Conservation (phyloP, 2,797 vertebrate species). For the Gallinago solitaria region DNA sequence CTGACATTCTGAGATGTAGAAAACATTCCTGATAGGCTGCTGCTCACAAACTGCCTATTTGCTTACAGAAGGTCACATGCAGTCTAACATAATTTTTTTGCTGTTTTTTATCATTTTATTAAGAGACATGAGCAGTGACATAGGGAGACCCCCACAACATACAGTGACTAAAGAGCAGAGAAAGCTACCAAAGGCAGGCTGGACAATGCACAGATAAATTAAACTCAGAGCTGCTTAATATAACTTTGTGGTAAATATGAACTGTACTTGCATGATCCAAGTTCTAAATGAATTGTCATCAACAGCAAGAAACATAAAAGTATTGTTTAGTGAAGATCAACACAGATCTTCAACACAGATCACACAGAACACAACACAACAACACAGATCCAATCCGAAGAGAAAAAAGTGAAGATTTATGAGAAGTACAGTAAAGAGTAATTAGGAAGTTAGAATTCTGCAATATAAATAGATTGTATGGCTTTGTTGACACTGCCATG, state of each 20-base stretch:
- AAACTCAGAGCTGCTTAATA: not conserved
- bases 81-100: not conserved
- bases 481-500: not conserved
- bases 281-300: not conserved
- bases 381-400: not conserved
- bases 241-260: not conserved
- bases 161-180: not conserved
- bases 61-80: not conserved
- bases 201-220: not conserved
- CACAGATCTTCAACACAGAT: too few relatives aligned
- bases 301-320: not conserved
- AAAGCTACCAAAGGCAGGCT: not conserved
- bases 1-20: not conserved
- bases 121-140: not conserved
- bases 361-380: too few relatives aligned
- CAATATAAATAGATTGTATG: not conserved
- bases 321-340: not conserved
- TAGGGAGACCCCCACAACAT: not conserved
- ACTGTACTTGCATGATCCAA: not conserved
- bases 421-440: not conserved
- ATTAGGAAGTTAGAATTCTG: not conserved
- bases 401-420: not conserved
- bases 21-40: not conserved
- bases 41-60: not conserved
- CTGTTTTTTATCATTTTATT: not conserved